Evolutionary conservation across 2,113 vertebrate genomes (phyloP), one percentile per base, ranked within the genome.

Genomic region (Pelusios castaneus): DNA sequence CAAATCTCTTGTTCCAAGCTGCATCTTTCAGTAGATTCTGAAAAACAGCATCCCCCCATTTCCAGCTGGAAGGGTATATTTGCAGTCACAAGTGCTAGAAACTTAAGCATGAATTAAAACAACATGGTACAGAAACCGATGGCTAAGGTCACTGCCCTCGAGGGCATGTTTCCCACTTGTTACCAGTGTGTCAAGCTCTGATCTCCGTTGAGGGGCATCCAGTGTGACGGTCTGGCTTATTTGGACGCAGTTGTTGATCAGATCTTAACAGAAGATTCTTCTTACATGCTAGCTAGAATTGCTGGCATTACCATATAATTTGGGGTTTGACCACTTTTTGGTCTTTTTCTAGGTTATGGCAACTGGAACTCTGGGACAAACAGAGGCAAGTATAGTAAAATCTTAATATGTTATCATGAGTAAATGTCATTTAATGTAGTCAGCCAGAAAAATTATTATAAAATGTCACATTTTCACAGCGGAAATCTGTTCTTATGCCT

Each of bases 351-450:
- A 98, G 98, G 98, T 49, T 98, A 98, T n/a, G 97, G 98, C 84
- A 97, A 97, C 86, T 98, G 98, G 98, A 98, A 97, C 81, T 98
- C 98, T 75, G 97, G 97, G 76, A 94, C 97, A 56, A 98, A 97
- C 87, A 96, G 98, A 98, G 98, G 98, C 84, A 96, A 98, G 97
- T 97, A 76, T 41, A 4, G 49, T 47, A 9, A 81, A 80, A 88
- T 8, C 5, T 16, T 63, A 31, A 19, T 54, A 1, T 34, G 5
- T 70, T 34, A 10, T 47, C 55, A 45, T 11, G 11, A 75, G 17
- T 24, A 41, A 25, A 43, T 12, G 38, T 75, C 10, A 49, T 75
- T 12, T 31, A 29, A 41, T 21, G 24, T 43, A 49, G 43, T 27
- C 70, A 31, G n/a, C 27, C 16, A 27, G 60, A n/a, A 63, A 54